Evolutionary conservation across 2,113 vertebrate genomes (phyloP).

Genomic region (Stigmatopora argus): DNA sequence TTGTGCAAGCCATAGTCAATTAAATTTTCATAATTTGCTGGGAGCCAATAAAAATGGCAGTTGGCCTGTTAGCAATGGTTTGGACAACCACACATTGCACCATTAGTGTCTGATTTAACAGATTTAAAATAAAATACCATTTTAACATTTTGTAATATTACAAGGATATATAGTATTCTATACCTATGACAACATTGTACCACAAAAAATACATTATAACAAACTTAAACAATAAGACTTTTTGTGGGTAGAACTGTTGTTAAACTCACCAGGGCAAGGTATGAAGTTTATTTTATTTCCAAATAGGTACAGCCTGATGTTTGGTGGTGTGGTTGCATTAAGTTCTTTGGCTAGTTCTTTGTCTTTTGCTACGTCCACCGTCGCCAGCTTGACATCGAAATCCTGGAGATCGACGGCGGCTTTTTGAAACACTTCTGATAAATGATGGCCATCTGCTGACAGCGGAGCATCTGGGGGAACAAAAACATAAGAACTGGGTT

Average conservation of each 20-base stretch:
- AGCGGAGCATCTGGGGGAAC: constrained; percentile 70
- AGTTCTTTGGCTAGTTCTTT: constrained; percentile 76
- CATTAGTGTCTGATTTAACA: too few relatives aligned
- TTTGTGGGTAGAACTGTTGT: background rate
- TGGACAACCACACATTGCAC: too few relatives aligned
- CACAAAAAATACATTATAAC: too few relatives aligned
- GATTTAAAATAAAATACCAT: too few relatives aligned
- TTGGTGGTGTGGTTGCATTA: constrained; percentile 60
- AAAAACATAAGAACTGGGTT: background rate
- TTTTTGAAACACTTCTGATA: constrained; percentile 70
- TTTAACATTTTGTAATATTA: too few relatives aligned
- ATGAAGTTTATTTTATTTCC: constrained; percentile 75
- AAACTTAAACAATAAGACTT: background rate
- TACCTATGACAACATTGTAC: too few relatives aligned
- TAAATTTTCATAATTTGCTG: too few relatives aligned
- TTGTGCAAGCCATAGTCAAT: too few relatives aligned
- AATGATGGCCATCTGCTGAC: constrained; percentile 64
- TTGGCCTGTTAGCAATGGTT: too few relatives aligned
- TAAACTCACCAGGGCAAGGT: constrained; percentile 77
- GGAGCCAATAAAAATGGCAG: too few relatives aligned
- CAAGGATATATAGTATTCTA: too few relatives aligned
- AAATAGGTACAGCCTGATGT: constrained; percentile 78
- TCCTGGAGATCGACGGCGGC: constrained; percentile 76
- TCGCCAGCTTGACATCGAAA: constrained; percentile 76
- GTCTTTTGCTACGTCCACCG: constrained; percentile 75